Conservation (phyloP, 2,113 vertebrate genomes). For the Chinchilla lanigera region DNA sequence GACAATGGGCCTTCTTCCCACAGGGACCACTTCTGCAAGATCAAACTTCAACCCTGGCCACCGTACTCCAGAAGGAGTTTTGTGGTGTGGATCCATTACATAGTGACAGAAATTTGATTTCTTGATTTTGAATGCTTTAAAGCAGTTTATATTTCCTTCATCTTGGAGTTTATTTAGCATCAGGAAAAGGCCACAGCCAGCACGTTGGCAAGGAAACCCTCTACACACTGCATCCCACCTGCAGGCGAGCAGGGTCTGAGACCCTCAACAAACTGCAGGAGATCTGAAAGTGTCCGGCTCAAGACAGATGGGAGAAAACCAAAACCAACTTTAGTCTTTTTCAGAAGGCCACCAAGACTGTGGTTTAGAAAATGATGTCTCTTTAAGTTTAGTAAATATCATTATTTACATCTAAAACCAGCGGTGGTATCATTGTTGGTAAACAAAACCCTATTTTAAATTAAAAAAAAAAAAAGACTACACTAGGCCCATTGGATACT, state of each 20-base stretch:
- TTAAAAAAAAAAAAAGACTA: not conserved
- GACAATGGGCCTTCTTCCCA: slow-evolving; percentile 11
- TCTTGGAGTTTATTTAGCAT: not conserved
- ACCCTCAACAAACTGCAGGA: not conserved
- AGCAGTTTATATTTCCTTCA: slow-evolving; percentile 44
- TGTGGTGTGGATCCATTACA: not conserved
- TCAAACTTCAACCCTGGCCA: too few species aligned
- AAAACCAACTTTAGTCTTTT: not conserved
- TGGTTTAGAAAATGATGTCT: slow-evolving; percentile 24
- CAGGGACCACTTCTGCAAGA: not conserved
- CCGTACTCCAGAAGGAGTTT: not conserved
- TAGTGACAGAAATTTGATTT: not conserved
- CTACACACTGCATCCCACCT: not conserved
- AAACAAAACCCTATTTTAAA: slow-evolving; percentile 49
- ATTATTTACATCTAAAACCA: slow-evolving; percentile 31
- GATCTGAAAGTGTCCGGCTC: not conserved
- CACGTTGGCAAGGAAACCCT: not conserved
- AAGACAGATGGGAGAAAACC: not conserved
- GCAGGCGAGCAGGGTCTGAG: not conserved
- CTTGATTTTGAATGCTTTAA: slow-evolving; percentile 38
- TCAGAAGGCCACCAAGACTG: not conserved
- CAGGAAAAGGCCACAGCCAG: not conserved
- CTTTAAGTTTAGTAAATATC: slow-evolving; percentile 6
- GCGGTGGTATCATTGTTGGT: slow-evolving; percentile 28
- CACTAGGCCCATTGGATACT: not conserved